These are phyloP conservation scores for Acromyrmex echinatior DNA, from an alignment of 1,140 invertebrate genomes.

Conservation along the genomic window DNA sequence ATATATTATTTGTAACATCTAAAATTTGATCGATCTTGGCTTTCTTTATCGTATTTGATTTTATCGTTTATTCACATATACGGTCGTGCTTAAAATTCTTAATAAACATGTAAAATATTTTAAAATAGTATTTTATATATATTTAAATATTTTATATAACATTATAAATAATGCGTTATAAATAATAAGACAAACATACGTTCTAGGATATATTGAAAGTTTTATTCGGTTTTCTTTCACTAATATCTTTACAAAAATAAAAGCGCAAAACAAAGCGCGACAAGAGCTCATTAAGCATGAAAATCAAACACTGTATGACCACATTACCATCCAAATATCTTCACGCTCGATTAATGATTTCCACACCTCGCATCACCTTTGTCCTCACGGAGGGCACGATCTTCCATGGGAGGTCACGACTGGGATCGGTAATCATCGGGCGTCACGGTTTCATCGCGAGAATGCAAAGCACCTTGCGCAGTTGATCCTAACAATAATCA, in stretches of 20 bases:
- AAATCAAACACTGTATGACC: background rate
- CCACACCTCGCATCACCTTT: conserved; percentile 41
- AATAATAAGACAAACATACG: too few species aligned
- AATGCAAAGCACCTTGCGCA: conserved; percentile 45
- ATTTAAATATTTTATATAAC: too few species aligned
- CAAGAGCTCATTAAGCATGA: background rate
- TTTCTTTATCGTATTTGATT: too few species aligned
- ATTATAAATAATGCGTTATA: too few species aligned
- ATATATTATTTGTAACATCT: too few species aligned
- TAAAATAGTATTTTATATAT: too few species aligned
- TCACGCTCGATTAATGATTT: conserved; percentile 52
- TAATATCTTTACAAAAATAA: background rate
- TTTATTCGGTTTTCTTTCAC: too few species aligned
- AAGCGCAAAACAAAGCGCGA: background rate
- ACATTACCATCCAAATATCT: conserved; percentile 8
- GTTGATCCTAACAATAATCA: conserved; percentile 59
- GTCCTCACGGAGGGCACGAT: conserved; percentile 28
- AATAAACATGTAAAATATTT: too few species aligned
- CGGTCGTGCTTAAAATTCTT: too few species aligned
- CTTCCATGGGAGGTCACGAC: conserved; percentile 28
- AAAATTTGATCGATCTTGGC: too few species aligned
- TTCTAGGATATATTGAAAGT: too few species aligned
- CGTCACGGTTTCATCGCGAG: conserved; percentile 1
- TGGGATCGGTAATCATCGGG: conserved; percentile 15
- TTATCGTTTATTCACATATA: too few species aligned